phyloP scores from a whole-genome alignment of 2,888 invertebrate species.

The Dicranocentrus wangi region DNA sequence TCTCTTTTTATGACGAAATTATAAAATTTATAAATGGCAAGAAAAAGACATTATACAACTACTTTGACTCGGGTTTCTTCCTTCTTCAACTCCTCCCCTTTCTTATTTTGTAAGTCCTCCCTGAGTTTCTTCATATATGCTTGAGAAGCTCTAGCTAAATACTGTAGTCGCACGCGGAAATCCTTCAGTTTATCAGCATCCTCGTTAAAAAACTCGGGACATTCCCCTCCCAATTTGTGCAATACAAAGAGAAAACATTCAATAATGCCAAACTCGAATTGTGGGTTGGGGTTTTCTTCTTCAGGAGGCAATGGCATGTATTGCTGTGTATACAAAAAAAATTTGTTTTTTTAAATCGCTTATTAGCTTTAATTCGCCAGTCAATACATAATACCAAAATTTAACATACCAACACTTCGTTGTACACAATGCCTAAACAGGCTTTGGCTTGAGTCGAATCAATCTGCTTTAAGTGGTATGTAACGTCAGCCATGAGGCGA shows the following conservation, averaged over 20 bases:
- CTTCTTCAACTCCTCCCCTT: not conserved
- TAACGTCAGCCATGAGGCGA: conserved; percentile 10
- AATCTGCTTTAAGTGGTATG: conserved; percentile 75
- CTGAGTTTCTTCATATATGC: conserved; percentile 11
- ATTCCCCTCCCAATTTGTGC: not conserved
- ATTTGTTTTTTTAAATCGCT: no score
- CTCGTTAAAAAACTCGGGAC: not conserved
- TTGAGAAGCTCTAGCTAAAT: conserved; percentile 2
- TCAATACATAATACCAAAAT: no score
- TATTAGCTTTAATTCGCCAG: not conserved
- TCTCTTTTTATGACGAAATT: no score
- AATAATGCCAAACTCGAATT: conserved; percentile 31
- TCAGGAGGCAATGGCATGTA: conserved; percentile 81
- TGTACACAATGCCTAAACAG: conserved; percentile 85
- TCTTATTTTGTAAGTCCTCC: conserved; percentile 75
- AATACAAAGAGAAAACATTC: conserved; percentile 22
- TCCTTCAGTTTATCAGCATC: not conserved
- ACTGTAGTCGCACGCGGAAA: not conserved
- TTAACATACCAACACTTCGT: conserved; percentile 82
- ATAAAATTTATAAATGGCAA: conserved; percentile 6
- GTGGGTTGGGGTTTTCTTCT: not conserved
- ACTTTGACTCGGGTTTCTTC: conserved; percentile 83
- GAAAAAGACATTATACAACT: conserved; percentile 6
- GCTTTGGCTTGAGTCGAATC: conserved; percentile 75
- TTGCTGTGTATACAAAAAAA: conserved; percentile 39